Conservation (phyloP, 2,888 invertebrate species). For the Parochlus steinenii region DNA sequence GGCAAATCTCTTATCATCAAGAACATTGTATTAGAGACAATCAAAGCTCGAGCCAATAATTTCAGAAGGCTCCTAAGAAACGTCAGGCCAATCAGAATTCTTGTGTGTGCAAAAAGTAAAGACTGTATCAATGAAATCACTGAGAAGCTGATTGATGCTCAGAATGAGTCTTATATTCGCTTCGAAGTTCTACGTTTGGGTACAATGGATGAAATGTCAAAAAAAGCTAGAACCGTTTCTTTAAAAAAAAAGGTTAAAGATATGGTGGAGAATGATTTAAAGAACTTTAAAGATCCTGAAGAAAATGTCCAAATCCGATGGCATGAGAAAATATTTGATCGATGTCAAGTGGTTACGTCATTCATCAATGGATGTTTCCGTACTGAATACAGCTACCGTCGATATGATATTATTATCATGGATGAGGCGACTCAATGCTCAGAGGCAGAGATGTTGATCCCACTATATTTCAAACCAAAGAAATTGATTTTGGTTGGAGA, state of each 20-base stretch:
- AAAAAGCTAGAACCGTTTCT: constrained; percentile 36
- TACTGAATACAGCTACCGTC: constrained; percentile 4
- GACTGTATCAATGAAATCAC: constrained; percentile 71
- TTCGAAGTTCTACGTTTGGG: constrained; percentile 53
- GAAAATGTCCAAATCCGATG: constrained; percentile 14
- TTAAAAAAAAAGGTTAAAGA: constrained; percentile 37
- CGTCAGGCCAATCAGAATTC: no score
- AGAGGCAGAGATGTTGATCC: constrained; percentile 68
- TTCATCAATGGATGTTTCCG: background rate
- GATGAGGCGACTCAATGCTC: constrained; percentile 80
- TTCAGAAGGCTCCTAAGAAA: no score
- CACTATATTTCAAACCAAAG: constrained; percentile 55
- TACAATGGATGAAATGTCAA: constrained; percentile 40
- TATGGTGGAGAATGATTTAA: constrained; percentile 21
- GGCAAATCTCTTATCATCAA: constrained; percentile 73
- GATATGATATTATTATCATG: constrained; percentile 49
- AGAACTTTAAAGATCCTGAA: constrained; percentile 5
- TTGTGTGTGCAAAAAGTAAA: constrained; percentile 77
- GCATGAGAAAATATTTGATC: constrained; percentile 18
- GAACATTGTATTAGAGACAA: constrained; percentile 51
- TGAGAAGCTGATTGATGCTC: constrained; percentile 39
- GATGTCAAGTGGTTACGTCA: constrained; percentile 2
- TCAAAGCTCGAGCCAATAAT: no score
- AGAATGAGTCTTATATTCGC: constrained; percentile 31
- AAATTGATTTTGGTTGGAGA: constrained; percentile 74